Evolutionary conservation across 2,797 vertebrate genomes (phyloP).

Genomic region (Tiaroga cobitis): DNA sequence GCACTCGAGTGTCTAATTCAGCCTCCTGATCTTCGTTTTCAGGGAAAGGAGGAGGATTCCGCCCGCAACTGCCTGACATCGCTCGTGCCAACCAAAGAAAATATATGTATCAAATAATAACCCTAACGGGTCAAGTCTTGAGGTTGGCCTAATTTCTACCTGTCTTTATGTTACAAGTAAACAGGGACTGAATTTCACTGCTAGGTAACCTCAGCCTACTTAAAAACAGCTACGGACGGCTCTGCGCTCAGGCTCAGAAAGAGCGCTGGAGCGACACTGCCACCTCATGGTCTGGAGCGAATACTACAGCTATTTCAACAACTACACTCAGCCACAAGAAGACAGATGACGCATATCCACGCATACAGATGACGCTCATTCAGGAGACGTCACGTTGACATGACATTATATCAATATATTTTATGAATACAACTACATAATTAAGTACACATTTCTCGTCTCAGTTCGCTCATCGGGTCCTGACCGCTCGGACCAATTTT

Average conservation of each 20-base stretch:
- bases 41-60: conserved; percentile 76
- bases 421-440: too few relatives aligned
- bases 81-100: not conserved
- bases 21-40: conserved; percentile 68
- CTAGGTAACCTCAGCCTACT: conserved; percentile 26
- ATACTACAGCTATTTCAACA: not conserved
- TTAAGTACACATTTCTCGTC: too few relatives aligned
- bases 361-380: too few relatives aligned
- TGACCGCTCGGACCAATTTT: not conserved
- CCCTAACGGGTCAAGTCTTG: not conserved
- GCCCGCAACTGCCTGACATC: conserved; percentile 66
- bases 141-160: not conserved
- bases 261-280: not conserved
- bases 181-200: conserved; percentile 8
- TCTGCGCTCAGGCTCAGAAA: not conserved
- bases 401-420: not conserved
- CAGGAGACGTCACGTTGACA: too few relatives aligned
- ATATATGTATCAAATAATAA: not conserved
- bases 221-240: conserved; percentile 7
- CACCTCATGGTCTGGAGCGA: conserved; percentile 28
- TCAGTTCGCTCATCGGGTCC: too few relatives aligned
- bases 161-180: not conserved
- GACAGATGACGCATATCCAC: too few relatives aligned
- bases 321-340: not conserved
- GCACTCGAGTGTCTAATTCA: conserved; percentile 65